These are phyloP conservation scores for Trissoscelio sp. DNA, from an alignment of 2,888 invertebrate species.

Conservation along the genomic window DNA sequence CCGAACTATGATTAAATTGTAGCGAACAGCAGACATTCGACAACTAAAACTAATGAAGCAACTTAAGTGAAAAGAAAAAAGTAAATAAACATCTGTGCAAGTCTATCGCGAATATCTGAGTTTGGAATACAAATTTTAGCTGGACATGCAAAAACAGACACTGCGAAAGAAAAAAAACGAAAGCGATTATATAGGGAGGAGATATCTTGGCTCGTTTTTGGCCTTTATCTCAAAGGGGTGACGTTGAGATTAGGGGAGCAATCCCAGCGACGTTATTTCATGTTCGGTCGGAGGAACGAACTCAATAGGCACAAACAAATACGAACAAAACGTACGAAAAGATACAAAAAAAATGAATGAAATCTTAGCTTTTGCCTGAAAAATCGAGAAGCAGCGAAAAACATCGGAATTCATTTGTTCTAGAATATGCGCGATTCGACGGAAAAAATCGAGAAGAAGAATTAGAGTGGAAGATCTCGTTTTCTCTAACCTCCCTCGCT, in stretches of 20 bases:
- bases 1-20: too few species aligned
- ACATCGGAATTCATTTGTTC: constrained; percentile 62
- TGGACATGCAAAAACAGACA: constrained; percentile 8
- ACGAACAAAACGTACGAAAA: constrained; percentile 15
- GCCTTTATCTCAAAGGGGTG: constrained; percentile 40
- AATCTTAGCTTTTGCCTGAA: constrained; percentile 59
- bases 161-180: constrained; percentile 4
- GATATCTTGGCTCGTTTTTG: constrained; percentile 45
- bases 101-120: constrained; percentile 14
- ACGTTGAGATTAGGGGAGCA: constrained; percentile 42
- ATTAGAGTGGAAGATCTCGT: constrained; percentile 68
- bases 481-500: constrained; percentile 70
- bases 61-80: constrained; percentile 1
- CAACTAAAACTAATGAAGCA: constrained; percentile 15
- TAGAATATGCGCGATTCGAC: constrained; percentile 67
- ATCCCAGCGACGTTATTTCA: constrained; percentile 53
- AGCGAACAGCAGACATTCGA: too few species aligned
- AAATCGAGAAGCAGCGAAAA: constrained; percentile 67
- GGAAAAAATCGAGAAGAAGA: constrained; percentile 66
- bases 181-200: constrained; percentile 3
- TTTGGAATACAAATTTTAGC: constrained; percentile 25
- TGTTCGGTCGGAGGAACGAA: constrained; percentile 60
- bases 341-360: constrained; percentile 31
- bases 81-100: constrained; percentile 22
- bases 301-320: constrained; percentile 62